Percentiles rank a stretch among this genome's conserved stretches.
Conservation (phyloP, 2,888 invertebrate genomes). For the Megastigmus dorsalis region DNA sequence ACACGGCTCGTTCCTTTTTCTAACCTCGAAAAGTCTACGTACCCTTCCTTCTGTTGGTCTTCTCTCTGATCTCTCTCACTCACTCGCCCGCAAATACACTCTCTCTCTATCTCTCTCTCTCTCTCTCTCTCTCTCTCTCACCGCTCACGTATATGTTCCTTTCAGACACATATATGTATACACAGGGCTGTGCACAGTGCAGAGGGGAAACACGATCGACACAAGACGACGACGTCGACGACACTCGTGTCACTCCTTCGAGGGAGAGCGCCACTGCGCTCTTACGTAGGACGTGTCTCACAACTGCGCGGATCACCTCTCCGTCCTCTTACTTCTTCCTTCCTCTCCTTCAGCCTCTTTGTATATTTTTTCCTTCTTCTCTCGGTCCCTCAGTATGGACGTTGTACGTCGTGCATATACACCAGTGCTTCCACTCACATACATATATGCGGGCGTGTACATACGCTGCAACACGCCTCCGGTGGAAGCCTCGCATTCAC, state of each 20-base stretch:
- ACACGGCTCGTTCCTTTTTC: not conserved
- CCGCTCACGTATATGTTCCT: too few relatives aligned
- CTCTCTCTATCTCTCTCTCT: constrained; percentile 26
- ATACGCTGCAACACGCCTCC: not conserved
- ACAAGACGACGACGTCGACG: too few relatives aligned
- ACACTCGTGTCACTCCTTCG: too few relatives aligned
- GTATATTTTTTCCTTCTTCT: too few relatives aligned
- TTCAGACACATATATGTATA: not conserved
- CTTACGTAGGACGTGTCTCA: too few relatives aligned
- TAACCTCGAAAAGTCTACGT: too few relatives aligned
- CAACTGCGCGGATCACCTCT: not conserved
- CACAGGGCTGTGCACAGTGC: too few relatives aligned
- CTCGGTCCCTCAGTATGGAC: too few relatives aligned
- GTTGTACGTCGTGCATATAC: not conserved
- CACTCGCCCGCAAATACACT: not conserved
- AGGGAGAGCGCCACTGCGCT: too few relatives aligned
- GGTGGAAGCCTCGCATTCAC: constrained; percentile 68
- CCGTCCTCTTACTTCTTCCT: constrained; percentile 48
- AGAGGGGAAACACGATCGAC: too few relatives aligned
- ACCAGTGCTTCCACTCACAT: not conserved
- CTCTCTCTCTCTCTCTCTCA: not conserved
- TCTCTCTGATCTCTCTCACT: not conserved
- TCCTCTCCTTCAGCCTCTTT: constrained; percentile 1
- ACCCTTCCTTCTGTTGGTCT: not conserved
- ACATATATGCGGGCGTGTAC: not conserved